Evolutionary conservation across 92 coral and sea anemone genomes (phyloP), one percentile per base, ranked within the genome.

Genomic region (Micromussa lordhowensis): DNA sequence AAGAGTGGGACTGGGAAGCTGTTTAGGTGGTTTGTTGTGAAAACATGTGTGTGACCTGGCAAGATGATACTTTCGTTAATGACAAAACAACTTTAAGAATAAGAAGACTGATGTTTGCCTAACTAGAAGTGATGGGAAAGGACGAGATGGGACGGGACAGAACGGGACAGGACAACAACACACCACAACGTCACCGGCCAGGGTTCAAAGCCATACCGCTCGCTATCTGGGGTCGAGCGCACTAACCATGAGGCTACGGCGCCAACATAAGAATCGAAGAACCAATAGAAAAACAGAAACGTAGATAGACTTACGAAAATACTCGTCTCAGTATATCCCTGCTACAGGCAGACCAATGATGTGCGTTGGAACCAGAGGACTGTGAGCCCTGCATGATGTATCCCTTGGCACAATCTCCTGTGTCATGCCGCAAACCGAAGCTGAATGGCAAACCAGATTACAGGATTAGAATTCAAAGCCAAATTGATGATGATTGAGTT

Each of bases 321-420:
- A 73, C 88, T 11, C 66, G 19, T 84, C 68, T 81, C 79, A 95
- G 58, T 18, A 40, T 58, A 0, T 64, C 30, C 34, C 84, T 85
- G 82, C 96, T 95, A 70, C 99, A 96, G 10, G 84, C 44, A 21
- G 99, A 96, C 99, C 99, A 96, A 1, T 73, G 84, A 49, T 93
- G 94, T 58, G 99, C 94, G 58, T 90, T 92, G 13, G 81, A 82
- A 0, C 96, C 98, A 22, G 78, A 28, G 3, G 99, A 73, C 79
- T 91, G 93, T 2, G 70, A 84, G 24, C 93, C 61, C n/a, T 87
- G 77, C 99, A 96, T 96, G 53, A 96, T 95, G 58, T 85, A 92
- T 0, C 96, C 98, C 73, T 88, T 79, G 12, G 76, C 40, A 78
- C 99, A 95, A 4, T 73, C 88, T 0, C 94, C 91, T 30, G 79